Conservation (phyloP, 2,113 vertebrate species). For the Proterorhinus semilunaris region DNA sequence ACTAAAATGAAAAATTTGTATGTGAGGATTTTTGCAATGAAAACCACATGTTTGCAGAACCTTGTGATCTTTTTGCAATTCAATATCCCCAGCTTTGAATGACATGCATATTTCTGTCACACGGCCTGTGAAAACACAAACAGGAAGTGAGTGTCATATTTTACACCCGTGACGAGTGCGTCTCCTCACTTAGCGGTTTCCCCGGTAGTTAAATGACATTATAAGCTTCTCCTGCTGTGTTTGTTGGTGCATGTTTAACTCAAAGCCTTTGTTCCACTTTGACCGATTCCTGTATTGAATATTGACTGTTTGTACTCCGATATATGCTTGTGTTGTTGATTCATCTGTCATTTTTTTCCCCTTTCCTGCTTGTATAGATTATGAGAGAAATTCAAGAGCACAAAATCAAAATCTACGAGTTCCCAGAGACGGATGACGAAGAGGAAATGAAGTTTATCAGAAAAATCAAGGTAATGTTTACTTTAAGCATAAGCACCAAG, state of each 20-base stretch:
- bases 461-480: conserved; percentile 87
- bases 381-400: conserved; percentile 98
- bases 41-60: neutral
- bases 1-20: neutral
- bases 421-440: conserved; percentile 94
- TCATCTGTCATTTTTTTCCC: neutral
- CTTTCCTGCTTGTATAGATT: conserved; percentile 74
- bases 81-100: neutral
- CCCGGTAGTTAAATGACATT: neutral
- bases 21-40: neutral
- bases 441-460: conserved; percentile 93
- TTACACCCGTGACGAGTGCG: neutral
- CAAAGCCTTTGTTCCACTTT: neutral
- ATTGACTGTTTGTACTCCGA: conserved; percentile 18
- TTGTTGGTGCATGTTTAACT: neutral
- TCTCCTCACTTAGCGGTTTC: neutral
- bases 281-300: neutral
- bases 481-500: neutral
- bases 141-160: conserved; percentile 6
- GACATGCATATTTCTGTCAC: conserved; percentile 3
- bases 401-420: conserved; percentile 98
- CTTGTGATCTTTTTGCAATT: neutral
- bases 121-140: conserved; percentile 2
- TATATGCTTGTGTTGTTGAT: conserved; percentile 3
- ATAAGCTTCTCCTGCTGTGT: neutral